Percentiles rank a stretch among this genome's conserved stretches.
Evolutionary conservation across 2,797 vertebrate genomes (phyloP).

Genomic region (Avahi laniger): DNA sequence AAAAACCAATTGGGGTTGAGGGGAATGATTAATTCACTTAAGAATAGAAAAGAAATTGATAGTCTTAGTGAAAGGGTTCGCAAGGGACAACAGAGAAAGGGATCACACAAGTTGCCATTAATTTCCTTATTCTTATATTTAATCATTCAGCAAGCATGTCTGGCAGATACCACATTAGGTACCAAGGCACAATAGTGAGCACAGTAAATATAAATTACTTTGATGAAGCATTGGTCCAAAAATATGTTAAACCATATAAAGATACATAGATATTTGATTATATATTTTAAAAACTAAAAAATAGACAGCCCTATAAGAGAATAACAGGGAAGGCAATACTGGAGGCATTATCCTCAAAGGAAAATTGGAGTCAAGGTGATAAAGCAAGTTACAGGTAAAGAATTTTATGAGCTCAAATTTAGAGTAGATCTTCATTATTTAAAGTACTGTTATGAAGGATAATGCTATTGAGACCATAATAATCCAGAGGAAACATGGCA

Average conservation of each 20-base stretch:
- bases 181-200: rapidly evolving
- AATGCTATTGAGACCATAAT: neutral
- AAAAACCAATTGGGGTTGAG: neutral
- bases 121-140: neutral
- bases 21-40: neutral
- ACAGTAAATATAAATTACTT: neutral
- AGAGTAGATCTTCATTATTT: neutral
- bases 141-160: neutral
- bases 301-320: neutral
- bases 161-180: neutral
- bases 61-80: neutral
- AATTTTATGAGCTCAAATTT: neutral
- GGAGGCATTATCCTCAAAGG: neutral
- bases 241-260: neutral
- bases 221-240: neutral
- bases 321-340: neutral
- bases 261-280: neutral
- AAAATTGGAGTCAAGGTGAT: neutral
- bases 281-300: neutral
- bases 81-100: neutral
- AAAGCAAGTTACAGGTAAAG: neutral
- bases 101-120: neutral
- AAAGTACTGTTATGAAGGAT: neutral
- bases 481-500: neutral
- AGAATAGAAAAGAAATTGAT: neutral